These are phyloP conservation scores for Asobara japonica DNA, from an alignment of 1,140 invertebrate genomes.

Conservation along the genomic window DNA sequence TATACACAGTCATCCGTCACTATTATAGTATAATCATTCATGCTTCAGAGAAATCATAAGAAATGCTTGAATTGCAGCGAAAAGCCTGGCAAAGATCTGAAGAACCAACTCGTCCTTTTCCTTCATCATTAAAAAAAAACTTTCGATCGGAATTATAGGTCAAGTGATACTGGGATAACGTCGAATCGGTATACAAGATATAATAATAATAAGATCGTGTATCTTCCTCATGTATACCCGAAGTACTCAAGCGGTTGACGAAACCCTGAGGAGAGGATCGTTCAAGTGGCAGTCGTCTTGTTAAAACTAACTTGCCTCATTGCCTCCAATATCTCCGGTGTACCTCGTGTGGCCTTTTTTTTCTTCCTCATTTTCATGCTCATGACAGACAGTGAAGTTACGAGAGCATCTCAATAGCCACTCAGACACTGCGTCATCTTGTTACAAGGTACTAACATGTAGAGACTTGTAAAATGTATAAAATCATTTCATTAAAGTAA, in stretches of 20 bases:
- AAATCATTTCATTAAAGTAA: slow-evolving; percentile 1
- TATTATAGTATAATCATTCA: not conserved
- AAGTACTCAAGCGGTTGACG: slow-evolving; percentile 13
- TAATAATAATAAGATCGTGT: not conserved
- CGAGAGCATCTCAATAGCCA: slow-evolving; percentile 38
- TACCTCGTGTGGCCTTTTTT: slow-evolving; percentile 18
- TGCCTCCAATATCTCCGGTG: slow-evolving; percentile 42
- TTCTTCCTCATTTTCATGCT: not conserved
- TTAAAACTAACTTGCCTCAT: slow-evolving; percentile 57
- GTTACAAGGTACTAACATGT: slow-evolving; percentile 23
- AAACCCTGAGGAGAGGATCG: slow-evolving; percentile 11
- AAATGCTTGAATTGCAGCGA: slow-evolving; percentile 1
- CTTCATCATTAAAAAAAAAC: slow-evolving; percentile 6
- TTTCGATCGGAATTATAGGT: not conserved
- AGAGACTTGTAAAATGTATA: not conserved
- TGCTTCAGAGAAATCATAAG: not conserved
- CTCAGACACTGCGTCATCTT: slow-evolving; percentile 36
- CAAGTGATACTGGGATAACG: slow-evolving; percentile 6
- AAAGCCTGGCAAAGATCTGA: not conserved
- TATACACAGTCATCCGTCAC: not conserved
- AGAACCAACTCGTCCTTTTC: not conserved
- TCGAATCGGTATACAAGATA: not conserved
- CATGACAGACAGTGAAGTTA: not conserved
- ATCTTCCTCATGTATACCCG: not conserved
- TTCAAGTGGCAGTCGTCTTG: slow-evolving; percentile 51